phyloP scores from a whole-genome alignment of 35 echinoderm and acorn worm genomes.

The Heliocidaris erythrogramma region DNA sequence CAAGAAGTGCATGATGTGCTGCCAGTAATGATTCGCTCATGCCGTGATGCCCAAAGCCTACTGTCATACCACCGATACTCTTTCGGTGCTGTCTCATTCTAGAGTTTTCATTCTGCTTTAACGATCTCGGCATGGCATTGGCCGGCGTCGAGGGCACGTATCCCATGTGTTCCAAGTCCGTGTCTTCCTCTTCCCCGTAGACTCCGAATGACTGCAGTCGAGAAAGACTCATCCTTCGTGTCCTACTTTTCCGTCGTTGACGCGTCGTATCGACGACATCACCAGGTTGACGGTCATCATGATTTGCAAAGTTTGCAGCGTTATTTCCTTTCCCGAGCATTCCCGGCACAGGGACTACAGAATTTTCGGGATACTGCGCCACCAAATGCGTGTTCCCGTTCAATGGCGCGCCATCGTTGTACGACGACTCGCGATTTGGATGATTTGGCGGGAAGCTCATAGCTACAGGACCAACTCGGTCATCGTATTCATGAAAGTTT shows the following conservation, averaged over 20 bases:
- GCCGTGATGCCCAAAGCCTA: neutral
- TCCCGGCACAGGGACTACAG: constrained; percentile 39
- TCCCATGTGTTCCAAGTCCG: constrained; percentile 17
- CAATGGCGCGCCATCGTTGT: neutral
- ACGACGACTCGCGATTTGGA: neutral
- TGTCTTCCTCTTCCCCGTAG: constrained; percentile 27
- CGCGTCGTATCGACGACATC: constrained; percentile 13
- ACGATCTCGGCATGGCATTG: constrained; percentile 21
- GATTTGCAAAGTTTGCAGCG: neutral
- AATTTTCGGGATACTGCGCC: constrained; percentile 46
- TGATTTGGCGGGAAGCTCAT: neutral
- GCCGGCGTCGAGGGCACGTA: constrained; percentile 39
- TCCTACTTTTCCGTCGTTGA: neutral
- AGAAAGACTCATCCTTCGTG: constrained; percentile 15
- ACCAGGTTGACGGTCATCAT: neutral
- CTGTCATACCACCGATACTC: neutral
- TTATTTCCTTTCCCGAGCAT: constrained; percentile 42
- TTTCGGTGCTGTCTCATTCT: constrained; percentile 19
- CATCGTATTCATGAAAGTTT: neutral
- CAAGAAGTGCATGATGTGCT: neutral
- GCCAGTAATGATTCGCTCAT: constrained; percentile 2
- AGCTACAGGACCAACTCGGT: neutral
- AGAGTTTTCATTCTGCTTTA: neutral
- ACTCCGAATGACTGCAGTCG: constrained; percentile 24
- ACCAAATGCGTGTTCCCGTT: constrained; percentile 3